Base-by-base conservation (phyloP, 2,113 vertebrate species). In the Vidua chalybeata region DNA sequence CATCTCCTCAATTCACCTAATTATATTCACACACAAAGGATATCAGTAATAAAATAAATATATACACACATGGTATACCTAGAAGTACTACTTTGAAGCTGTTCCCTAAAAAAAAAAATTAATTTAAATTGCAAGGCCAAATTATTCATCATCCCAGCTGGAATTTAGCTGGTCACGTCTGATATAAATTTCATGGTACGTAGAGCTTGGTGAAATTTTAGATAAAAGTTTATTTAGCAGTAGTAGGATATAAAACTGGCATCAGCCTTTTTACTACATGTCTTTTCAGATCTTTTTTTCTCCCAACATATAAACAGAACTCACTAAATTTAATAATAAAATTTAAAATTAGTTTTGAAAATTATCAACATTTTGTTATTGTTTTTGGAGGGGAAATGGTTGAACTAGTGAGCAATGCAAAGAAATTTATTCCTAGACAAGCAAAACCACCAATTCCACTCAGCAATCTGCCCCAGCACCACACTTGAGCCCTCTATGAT, bases 51-150 rank as follows among this genome's bases (percentile, higher is more conserved):
- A 77, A 94, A 81, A 63, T 10, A 37, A 3, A 52, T 2, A 81
- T 1, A 54, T 1, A 63, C 2, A 46, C 2, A 58, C 6, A 59
- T 3, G 2, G 5, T 31, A 41, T 6, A 73, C 18, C 23, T 41
- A 43, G 2, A 83, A 66, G 31, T 41, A 72, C 10, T 20, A 69
- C 28, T 86, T 79, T 23, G 35, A 81, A 81, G 43, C 11, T 62
- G 2, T 15, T 79, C 3, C 10, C 15, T n/a, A 48, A 61, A 75
- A 55, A 33, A 2, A 23, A 1, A 7, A 11, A 43, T 10, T 26
- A 35, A 35, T 35, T 35, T 35, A 64, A 49, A 21, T 59, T 63
- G 20, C 24, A 58, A 72, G 6, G 39, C 8, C 19, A 71, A 52
- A 82, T 75, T 66, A 61, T 73, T 91, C 55, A 91, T 89, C 85